phyloP scores from a whole-genome alignment of 2,113 vertebrate genomes.

The Passer domesticus region DNA sequence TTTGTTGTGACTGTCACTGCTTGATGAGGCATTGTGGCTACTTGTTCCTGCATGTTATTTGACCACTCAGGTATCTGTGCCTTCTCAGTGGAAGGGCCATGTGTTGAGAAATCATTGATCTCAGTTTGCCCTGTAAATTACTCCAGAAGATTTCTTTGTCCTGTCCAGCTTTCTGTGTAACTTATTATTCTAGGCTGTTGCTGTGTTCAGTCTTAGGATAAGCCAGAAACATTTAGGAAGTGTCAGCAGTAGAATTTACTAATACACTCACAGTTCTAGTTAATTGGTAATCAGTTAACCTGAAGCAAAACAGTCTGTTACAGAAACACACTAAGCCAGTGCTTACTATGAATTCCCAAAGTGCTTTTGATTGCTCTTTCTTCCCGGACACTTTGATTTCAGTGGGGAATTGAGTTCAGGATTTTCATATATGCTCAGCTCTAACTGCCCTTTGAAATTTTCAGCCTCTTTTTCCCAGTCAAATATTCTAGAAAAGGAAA shows the following conservation, averaged over 20 bases:
- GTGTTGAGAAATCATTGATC: background rate
- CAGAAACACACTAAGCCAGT: background rate
- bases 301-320: background rate
- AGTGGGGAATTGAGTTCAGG: background rate
- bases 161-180: background rate
- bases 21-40: background rate
- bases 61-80: background rate
- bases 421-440: background rate
- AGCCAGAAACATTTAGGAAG: background rate
- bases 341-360: background rate
- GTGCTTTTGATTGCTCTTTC: background rate
- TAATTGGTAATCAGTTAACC: constrained; percentile 40
- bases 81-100: background rate
- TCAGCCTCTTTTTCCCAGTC: background rate
- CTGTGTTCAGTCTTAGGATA: background rate
- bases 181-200: background rate
- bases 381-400: background rate
- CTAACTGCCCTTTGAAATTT: background rate
- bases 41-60: background rate
- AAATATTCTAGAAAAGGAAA: background rate
- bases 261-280: background rate
- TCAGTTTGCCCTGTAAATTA: background rate
- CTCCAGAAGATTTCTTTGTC: background rate
- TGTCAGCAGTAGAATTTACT: background rate
- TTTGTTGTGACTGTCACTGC: background rate